Conservation (phyloP, 2,113 vertebrate genomes). For the Corvus cornix region DNA sequence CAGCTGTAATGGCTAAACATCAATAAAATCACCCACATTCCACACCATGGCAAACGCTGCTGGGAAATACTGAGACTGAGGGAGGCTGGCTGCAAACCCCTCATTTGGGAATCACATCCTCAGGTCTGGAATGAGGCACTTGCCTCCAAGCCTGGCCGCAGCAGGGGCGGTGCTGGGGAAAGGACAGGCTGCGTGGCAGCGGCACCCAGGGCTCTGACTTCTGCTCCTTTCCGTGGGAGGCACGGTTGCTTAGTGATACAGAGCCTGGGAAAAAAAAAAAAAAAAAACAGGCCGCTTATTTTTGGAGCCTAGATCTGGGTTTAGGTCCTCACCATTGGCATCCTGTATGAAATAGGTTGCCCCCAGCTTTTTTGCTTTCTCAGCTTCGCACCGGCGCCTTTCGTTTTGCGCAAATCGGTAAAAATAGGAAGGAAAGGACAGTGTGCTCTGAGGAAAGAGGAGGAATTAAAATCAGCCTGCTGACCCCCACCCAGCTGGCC, state of each 20-base stretch:
- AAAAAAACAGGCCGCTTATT: conserved; percentile 34
- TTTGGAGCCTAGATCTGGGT: conserved; percentile 57
- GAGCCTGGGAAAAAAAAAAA: background rate
- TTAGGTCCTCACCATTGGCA: background rate
- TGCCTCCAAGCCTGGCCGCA: rapidly evolving
- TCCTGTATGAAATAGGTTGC: background rate
- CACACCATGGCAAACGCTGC: background rate
- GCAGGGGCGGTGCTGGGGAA: background rate
- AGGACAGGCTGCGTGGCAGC: background rate
- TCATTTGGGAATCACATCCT: background rate
- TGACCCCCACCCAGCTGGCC: background rate
- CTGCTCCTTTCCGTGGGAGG: background rate
- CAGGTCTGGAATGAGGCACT: background rate
- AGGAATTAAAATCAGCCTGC: background rate
- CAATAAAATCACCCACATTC: background rate
- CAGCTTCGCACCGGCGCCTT: rapidly evolving
- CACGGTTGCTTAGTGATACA: background rate
- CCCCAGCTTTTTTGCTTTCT: background rate
- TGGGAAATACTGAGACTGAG: background rate
- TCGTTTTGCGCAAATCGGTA: background rate
- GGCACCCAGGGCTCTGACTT: background rate
- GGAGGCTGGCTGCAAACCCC: background rate
- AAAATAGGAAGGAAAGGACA: background rate
- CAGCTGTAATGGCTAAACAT: background rate
- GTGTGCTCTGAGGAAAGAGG: background rate